Evolutionary conservation across 2,888 invertebrate species (phyloP).

Genomic region (Scrobipalpa atriplicella): DNA sequence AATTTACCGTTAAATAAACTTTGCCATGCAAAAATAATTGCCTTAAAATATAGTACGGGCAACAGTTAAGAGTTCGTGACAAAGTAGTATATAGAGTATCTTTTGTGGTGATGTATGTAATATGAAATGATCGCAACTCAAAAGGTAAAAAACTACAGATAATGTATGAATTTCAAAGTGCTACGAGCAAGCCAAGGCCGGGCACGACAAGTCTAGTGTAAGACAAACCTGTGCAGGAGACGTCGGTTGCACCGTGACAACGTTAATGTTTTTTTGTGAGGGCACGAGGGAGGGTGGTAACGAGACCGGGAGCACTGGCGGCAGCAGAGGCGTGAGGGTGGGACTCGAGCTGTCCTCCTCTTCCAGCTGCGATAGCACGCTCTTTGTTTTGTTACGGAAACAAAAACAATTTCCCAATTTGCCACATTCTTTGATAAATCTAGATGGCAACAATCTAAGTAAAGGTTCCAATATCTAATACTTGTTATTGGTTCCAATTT

Average conservation of each 20-base stretch:
- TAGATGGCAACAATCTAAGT: background rate
- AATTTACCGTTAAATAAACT: background rate
- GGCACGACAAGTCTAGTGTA: constrained; percentile 8
- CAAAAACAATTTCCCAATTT: background rate
- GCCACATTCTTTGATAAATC: background rate
- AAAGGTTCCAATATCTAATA: no score
- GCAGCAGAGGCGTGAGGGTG: constrained; percentile 61
- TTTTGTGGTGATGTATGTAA: no score
- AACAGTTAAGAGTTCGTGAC: no score
- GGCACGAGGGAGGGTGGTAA: constrained; percentile 46
- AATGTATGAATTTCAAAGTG: background rate
- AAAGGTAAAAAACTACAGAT: background rate
- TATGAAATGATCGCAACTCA: background rate
- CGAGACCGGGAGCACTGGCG: constrained; percentile 55
- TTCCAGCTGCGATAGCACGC: constrained; percentile 29
- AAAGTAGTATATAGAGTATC: no score
- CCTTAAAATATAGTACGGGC: background rate
- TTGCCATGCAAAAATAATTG: background rate
- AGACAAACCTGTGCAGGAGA: constrained; percentile 57
- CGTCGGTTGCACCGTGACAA: constrained; percentile 50
- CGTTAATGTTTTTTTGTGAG: constrained; percentile 50
- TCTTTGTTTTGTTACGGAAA: constrained; percentile 4
- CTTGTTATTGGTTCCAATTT: no score
- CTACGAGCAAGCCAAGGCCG: constrained; percentile 18
- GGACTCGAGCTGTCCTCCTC: constrained; percentile 55